Conservation (phyloP, 2,797 vertebrate genomes). For the Capromys pilorides region DNA sequence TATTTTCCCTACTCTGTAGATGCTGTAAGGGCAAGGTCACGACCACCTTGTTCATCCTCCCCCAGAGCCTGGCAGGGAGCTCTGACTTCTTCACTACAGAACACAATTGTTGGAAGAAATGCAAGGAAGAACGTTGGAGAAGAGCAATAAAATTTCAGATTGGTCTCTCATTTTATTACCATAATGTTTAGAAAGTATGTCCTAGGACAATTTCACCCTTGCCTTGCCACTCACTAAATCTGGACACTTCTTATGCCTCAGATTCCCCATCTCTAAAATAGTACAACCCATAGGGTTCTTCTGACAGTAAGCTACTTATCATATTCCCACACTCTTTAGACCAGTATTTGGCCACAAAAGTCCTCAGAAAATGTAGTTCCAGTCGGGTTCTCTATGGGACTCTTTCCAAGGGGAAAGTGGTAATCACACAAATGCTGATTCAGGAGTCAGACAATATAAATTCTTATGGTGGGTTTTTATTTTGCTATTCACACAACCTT, state of each 20-base stretch:
- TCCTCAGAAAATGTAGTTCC: conserved; percentile 11
- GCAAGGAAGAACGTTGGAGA: not conserved
- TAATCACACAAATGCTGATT: not conserved
- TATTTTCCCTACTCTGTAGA: not conserved
- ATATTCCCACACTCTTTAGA: not conserved
- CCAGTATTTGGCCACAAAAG: not conserved
- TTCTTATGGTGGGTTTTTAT: not conserved
- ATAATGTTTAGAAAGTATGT: not conserved
- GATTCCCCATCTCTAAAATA: not conserved
- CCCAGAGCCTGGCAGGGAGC: not conserved
- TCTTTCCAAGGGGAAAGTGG: not conserved
- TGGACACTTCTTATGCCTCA: not conserved
- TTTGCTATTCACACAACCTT: not conserved
- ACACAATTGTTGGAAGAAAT: not conserved
- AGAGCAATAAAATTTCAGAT: not conserved
- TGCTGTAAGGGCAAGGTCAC: not conserved
- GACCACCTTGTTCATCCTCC: not conserved
- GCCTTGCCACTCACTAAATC: not conserved
- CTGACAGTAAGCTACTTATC: not conserved
- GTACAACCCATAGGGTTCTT: not conserved
- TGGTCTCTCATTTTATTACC: not conserved
- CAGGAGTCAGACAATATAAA: not conserved
- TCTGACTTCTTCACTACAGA: not conserved
- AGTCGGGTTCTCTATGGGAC: not conserved
- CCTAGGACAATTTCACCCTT: conserved; percentile 1